Conservation (phyloP, 2,888 invertebrate species). For the Drosophila bunnanda region DNA sequence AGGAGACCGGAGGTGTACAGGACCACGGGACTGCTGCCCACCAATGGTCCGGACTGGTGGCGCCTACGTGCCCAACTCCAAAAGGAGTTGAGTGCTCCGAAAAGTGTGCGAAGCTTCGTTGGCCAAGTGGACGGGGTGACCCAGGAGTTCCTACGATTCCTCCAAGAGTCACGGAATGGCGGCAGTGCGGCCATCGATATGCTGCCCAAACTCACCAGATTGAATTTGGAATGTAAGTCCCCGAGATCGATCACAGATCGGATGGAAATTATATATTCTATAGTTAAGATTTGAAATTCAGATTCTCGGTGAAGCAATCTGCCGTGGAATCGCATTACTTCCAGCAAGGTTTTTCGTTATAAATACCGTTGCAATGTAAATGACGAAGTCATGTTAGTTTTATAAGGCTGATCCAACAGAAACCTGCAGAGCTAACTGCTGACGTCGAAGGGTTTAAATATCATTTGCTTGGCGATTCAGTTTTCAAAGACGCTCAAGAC, state of each 20-base stretch:
- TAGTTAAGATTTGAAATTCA: constrained; percentile 12
- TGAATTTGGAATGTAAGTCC: constrained; percentile 91
- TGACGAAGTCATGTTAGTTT: constrained; percentile 12
- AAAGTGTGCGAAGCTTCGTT: constrained; percentile 89
- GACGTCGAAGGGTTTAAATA: constrained; percentile 13
- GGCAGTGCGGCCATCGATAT: constrained; percentile 86
- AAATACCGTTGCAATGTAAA: constrained; percentile 13
- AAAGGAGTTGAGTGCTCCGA: constrained; percentile 90
- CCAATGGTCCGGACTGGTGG: constrained; percentile 94
- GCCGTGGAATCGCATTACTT: background rate
- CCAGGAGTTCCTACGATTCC: constrained; percentile 87
- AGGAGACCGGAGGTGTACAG: constrained; percentile 91
- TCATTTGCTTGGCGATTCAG: background rate
- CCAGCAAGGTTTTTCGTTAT: constrained; percentile 3
- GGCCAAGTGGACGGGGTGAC: constrained; percentile 88
- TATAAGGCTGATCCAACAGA: constrained; percentile 1
- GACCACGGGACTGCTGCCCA: constrained; percentile 92
- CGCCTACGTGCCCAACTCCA: constrained; percentile 91
- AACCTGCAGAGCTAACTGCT: background rate
- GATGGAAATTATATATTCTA: constrained; percentile 4
- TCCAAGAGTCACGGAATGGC: constrained; percentile 81
- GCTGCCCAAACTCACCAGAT: constrained; percentile 86
- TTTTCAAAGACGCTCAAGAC: background rate
- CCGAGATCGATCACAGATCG: background rate
- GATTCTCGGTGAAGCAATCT: constrained; percentile 9